A percentile compares a stretch with the other conserved stretches of the same genome.
These are phyloP conservation scores for Gulo gulo DNA, from an alignment of 2,113 vertebrate genomes.

Conservation along the genomic window DNA sequence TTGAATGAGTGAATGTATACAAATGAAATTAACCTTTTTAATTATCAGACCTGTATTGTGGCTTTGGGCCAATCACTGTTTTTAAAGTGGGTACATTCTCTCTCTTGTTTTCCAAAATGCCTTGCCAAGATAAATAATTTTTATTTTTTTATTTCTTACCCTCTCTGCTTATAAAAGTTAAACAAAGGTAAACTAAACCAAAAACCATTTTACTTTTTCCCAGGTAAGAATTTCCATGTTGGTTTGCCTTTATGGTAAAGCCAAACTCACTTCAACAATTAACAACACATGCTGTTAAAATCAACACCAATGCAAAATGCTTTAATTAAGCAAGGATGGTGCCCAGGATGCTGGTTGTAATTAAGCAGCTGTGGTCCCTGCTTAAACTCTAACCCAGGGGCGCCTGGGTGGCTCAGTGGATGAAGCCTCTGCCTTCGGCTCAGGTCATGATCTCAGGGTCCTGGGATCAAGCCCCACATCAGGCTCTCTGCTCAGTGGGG, in stretches of 20 bases:
- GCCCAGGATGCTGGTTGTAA: neutral
- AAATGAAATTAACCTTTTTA: conserved; percentile 6
- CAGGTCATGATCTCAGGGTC: no score
- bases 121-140: neutral
- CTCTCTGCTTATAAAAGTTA: neutral
- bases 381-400: neutral
- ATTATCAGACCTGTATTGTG: neutral
- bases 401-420: no score
- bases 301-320: conserved; percentile 10
- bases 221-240: neutral
- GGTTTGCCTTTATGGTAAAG: conserved; percentile 30
- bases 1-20: neutral
- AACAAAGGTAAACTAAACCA: neutral
- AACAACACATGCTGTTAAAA: conserved; percentile 38
- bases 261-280: conserved; percentile 33
- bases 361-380: conserved; percentile 21
- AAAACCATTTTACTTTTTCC: neutral
- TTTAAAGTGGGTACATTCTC: neutral
- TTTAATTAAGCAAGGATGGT: conserved; percentile 45
- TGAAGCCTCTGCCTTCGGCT: no score
- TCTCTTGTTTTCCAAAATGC: conserved; percentile 35
- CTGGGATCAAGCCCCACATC: no score
- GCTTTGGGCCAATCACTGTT: conserved; percentile 6
- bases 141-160: neutral
- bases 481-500: no score